Percentiles rank a stretch among this genome's conserved stretches.
Conservation (phyloP, 2,797 vertebrate species). For the Macropodus opercularis region DNA sequence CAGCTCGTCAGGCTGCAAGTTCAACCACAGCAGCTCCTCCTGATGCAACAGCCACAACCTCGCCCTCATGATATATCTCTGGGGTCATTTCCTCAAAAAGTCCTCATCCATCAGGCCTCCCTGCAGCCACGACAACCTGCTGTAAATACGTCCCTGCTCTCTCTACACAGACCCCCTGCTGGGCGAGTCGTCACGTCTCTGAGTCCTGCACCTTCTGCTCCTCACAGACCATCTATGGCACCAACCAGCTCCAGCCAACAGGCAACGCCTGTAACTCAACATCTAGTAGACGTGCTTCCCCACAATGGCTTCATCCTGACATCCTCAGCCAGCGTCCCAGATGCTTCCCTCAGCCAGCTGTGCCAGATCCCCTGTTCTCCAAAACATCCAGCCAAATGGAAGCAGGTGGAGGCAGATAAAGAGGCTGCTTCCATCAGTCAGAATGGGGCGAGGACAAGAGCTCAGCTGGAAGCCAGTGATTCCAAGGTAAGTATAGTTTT, state of each 20-base stretch:
- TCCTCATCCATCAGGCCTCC: constrained; percentile 1
- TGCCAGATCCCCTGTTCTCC: background rate
- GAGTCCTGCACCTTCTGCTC: background rate
- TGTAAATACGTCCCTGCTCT: background rate
- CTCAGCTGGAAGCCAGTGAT: background rate
- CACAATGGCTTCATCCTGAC: background rate
- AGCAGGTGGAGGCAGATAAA: background rate
- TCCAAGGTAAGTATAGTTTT: background rate
- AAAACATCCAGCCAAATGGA: background rate
- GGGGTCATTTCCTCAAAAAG: background rate
- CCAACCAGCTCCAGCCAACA: background rate
- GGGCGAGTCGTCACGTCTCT: background rate
- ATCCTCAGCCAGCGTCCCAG: background rate
- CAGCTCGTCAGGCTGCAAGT: background rate
- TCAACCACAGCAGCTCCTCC: background rate
- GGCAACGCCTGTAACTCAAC: background rate
- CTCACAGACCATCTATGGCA: background rate
- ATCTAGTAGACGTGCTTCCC: background rate
- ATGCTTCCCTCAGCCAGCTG: too few species aligned
- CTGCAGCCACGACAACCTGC: background rate
- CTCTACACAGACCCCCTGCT: background rate
- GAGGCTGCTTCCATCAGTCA: background rate
- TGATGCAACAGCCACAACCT: background rate
- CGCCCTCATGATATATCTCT: background rate
- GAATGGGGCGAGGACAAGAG: too few species aligned